These are phyloP conservation scores for Cantharis rufa DNA, from an alignment of 2,888 invertebrate species.

Conservation along the genomic window DNA sequence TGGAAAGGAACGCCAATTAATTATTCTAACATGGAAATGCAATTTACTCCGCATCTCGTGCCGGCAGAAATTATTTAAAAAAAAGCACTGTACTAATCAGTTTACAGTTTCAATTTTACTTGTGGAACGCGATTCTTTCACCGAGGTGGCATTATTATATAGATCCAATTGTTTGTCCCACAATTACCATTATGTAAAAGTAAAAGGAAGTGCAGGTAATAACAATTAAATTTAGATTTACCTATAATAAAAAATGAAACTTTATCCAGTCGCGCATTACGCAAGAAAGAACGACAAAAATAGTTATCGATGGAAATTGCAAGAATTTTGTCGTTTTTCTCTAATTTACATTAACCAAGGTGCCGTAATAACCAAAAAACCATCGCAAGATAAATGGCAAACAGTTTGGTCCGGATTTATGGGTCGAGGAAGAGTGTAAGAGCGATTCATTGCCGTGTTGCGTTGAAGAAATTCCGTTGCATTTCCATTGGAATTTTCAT, in stretches of 20 bases:
- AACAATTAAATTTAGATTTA: neutral
- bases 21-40: neutral
- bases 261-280: too few species aligned
- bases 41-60: neutral
- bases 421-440: slow-evolving; percentile 19
- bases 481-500: neutral
- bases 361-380: slow-evolving; percentile 16
- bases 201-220: neutral
- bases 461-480: neutral
- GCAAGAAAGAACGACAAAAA: too few species aligned
- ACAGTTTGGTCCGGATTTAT: slow-evolving; percentile 9
- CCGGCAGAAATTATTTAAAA: neutral
- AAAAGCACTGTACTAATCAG: neutral
- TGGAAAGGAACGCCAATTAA: neutral
- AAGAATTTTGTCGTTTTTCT: too few species aligned
- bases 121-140: neutral
- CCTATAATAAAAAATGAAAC: neutral
- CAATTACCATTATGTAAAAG: neutral
- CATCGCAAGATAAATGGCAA: slow-evolving; percentile 23
- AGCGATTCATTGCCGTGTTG: slow-evolving; percentile 6
- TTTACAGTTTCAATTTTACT: neutral
- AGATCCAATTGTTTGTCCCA: neutral
- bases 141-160: neutral
- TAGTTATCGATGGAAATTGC: too few species aligned
- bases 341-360: slow-evolving; percentile 40